Evolutionary conservation across 2,797 vertebrate species (phyloP), one percentile per base, ranked within the genome.

Genomic region (Bradypodion pumilum): DNA sequence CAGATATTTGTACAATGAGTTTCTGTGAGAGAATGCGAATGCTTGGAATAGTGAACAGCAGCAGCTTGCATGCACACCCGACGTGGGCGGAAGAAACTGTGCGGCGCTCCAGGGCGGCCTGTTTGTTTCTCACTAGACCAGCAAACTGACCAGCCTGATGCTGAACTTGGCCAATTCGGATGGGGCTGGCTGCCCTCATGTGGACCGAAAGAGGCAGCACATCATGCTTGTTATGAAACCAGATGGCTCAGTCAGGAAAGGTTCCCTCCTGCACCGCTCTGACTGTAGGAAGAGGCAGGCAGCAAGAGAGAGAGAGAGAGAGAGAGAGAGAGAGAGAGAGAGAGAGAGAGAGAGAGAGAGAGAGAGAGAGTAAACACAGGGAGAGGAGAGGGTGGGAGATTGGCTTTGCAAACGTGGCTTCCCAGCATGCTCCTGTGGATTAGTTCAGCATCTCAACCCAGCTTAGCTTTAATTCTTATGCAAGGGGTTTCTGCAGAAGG

Each of bases 391-490:
- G 81, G 85, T 29, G 84, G 82, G 74, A 86, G 86, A 89, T 83
- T 80, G 86, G 82, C 25, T 89, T 93, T 91, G 88, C n/a, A 90
- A 90, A 86, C 37, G 76, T 74, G 1, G 90, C 89, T 92, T 94
- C 89, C 91, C 91, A 0, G 88, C 91, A 92, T 92, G 90, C 92
- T 83, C 85, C 66, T 82, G 59, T 91, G 91, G 88, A 93, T 94
- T 93, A 92, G 86, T 91, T 91, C 85, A 91, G 89, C 90, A 90
- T 91, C 85, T 91, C 91, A 89, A 84, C 85, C 81, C 78, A 52
- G 90, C 90, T 92, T 84, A 88, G 88, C 89, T 92, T 90, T 93
- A 87, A 91, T 94, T 91, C 92, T 93, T 93, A 93, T 91, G 91
- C 92, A 93, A 94, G 88, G 87, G 91, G 75, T 86, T 93, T 90